Base-by-base conservation (phyloP, 2,113 vertebrate species). In the Rhabdomys dilectus region DNA sequence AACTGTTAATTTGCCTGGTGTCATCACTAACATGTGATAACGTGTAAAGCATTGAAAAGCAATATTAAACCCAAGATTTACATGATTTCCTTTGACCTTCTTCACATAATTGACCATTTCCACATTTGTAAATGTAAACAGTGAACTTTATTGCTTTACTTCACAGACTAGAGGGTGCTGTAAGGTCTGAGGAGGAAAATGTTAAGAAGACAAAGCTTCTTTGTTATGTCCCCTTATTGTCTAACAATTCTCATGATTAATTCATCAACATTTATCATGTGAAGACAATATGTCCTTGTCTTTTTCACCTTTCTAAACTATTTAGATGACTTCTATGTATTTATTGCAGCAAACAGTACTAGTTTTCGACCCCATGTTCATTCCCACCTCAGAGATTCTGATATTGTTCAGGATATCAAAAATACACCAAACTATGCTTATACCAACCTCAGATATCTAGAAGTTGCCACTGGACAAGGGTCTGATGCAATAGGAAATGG, bases 21-120 rank as follows among this genome's bases (percentile, higher is more conserved):
- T 9, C 31, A 53, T 73, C 64, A 70, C 13, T 56, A 77, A 24
- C 4, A 70, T 73, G 34, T 88, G 26, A 16, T 58, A 45, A 64
- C 36, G 91, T 97, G 88, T 21, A 58, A 94, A 80, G 19, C 22
- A 31, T 45, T 70, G 39, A 77, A 73, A 86, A 96, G n/a, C 0
- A 77, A 3, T 93, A 91, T 45, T 96, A 88, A 93, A 62, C 7
- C 96, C 91, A 9, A 93, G 75, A 70, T 68, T 7, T 76, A 10
- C 21, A 77, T 94, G 96, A 39, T 91, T 51, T 95, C 36, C 13
- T 64, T 70, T 90, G 34, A 91, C 24, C 22, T n/a, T 56, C 95
- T 66, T 81, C 42, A 48, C 29, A 34, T 68, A 34, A 66, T 29
- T 93, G 87, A 29, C 0, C 9, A 64, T 78, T 81, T 88, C 34